Evolutionary conservation across 2,888 invertebrate genomes (phyloP), one percentile per base, ranked within the genome.

Genomic region (Chrysolina americana): DNA sequence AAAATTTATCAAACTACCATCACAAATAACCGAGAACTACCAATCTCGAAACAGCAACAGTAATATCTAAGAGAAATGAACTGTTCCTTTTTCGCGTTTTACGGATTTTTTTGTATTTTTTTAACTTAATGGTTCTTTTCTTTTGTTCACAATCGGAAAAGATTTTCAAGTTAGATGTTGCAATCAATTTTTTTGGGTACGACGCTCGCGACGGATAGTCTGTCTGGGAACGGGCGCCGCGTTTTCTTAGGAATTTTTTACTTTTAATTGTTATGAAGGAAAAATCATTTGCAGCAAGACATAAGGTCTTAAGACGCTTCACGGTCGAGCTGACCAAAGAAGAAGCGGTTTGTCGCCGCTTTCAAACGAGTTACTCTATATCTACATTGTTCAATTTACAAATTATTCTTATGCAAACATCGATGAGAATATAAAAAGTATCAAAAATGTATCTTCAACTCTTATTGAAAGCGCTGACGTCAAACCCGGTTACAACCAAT

Each of bases 221-320:
- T 59, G 59, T 59, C 59, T 80, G 80, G 81, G 79, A 77, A 72
- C 77, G 74, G 80, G 74, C 76, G 78, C 75, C 83, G 86, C 82
- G 83, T 87, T 88, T 87, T 86, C 13, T 70, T 53, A 44, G n/a
- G 36, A 79, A 80, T 81, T 82, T 83, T 80, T 81, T 83, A 82
- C 81, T 85, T n/a, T 83, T 84, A 82, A 83, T 84, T 86, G 86
- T 87, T 87, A 86, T 86, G 85, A 85, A 85, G 86, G 83, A 84
- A 86, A 87, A 86, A 85, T 83, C 82, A 84, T 83, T 71, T 82
- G 87, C 86, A 87, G 87, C 85, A 82, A 87, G 88, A 88, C 88
- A 87, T 87, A 87, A 86, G 88, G 87, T 87, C 87, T 87, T 84
- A 87, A 87, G 88, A 87, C 88, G 87, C 86, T 88, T 88, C 87